These are phyloP conservation scores for Drosophila sordidapex DNA, from an alignment of 2,888 invertebrate species.

Conservation along the genomic window DNA sequence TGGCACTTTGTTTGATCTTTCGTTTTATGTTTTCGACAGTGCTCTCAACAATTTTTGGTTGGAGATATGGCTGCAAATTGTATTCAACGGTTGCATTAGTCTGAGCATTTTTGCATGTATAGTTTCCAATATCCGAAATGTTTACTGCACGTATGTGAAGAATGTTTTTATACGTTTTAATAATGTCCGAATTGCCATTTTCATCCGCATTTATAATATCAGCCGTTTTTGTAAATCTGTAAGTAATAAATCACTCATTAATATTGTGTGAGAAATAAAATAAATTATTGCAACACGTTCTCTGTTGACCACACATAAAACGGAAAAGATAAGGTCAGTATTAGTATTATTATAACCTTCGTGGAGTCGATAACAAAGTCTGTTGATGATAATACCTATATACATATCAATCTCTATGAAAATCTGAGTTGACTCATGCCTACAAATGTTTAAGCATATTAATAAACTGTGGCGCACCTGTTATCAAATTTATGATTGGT, in stretches of 20 bases:
- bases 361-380: not conserved
- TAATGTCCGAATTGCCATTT: constrained; percentile 27
- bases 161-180: constrained; percentile 79
- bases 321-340: not conserved
- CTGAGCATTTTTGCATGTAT: constrained; percentile 86
- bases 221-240: constrained; percentile 57
- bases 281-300: not conserved
- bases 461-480: constrained; percentile 81
- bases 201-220: constrained; percentile 42
- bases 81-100: constrained; percentile 74
- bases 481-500: constrained; percentile 86
- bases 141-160: constrained; percentile 86
- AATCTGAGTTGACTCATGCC: not conserved
- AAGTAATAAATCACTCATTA: constrained; percentile 23
- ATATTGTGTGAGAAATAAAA: not conserved
- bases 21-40: constrained; percentile 85
- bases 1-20: constrained; percentile 86
- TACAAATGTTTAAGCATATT: not conserved
- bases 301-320: not conserved
- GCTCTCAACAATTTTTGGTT: constrained; percentile 84
- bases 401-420: not conserved
- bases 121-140: constrained; percentile 87
- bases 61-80: constrained; percentile 81
- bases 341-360: not conserved
- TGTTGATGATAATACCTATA: not conserved